These are phyloP conservation scores for Mya arenaria DNA, from an alignment of 1,140 invertebrate species.

Conservation along the genomic window DNA sequence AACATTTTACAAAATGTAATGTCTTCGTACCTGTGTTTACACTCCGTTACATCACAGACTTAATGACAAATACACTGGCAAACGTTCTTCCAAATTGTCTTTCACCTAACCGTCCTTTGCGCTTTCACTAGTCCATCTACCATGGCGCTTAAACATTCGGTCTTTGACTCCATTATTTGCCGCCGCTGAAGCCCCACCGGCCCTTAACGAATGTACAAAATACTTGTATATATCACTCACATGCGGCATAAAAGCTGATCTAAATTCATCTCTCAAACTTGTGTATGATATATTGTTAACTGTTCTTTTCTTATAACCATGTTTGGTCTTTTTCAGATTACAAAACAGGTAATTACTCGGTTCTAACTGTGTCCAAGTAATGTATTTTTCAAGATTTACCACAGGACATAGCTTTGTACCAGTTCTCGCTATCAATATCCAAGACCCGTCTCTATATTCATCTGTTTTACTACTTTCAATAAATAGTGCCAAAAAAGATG, in stretches of 20 bases:
- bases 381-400: slow-evolving; percentile 20
- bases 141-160: slow-evolving; percentile 49
- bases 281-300: too few species aligned
- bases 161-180: slow-evolving; percentile 37
- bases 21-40: too few species aligned
- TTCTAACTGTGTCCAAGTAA: too few species aligned
- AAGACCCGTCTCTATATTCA: slow-evolving; percentile 41
- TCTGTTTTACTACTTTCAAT: slow-evolving; percentile 55
- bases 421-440: slow-evolving; percentile 36
- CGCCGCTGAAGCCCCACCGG: slow-evolving; percentile 32
- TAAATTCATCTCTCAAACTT: too few species aligned
- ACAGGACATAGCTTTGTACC: slow-evolving; percentile 30
- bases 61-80: slow-evolving; percentile 25
- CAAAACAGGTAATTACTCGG: too few species aligned
- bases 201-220: slow-evolving; percentile 49
- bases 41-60: too few species aligned
- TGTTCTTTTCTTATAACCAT: too few species aligned
- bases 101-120: slow-evolving; percentile 43
- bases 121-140: slow-evolving; percentile 48
- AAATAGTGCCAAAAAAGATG: slow-evolving; percentile 17
- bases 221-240: slow-evolving; percentile 8
- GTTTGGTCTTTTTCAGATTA: too few species aligned
- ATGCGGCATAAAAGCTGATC: too few species aligned
- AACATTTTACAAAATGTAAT: too few species aligned
- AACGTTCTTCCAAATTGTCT: slow-evolving; percentile 28